Conservation (phyloP, 2,797 vertebrate genomes). For the Pseudomugil tenellus region DNA sequence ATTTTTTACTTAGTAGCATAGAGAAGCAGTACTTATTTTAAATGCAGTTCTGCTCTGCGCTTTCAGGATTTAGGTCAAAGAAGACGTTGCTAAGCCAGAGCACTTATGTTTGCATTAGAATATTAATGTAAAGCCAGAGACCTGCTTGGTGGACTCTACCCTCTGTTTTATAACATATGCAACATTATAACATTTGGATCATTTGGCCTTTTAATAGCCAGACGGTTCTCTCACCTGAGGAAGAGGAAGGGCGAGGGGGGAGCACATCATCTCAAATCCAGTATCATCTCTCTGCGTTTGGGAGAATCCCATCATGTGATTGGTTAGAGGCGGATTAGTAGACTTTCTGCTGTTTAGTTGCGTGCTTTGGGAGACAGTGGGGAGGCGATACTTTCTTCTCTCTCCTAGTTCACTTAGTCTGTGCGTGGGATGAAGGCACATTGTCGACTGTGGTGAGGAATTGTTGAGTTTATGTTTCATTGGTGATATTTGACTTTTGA, state of each 20-base stretch:
- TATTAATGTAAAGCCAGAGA: conserved; percentile 51
- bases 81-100: conserved; percentile 45
- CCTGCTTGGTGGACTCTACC: conserved; percentile 30
- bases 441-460: conserved; percentile 63
- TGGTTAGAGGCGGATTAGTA: conserved; percentile 68
- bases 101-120: conserved; percentile 56
- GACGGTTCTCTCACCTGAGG: conserved; percentile 58
- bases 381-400: conserved; percentile 41
- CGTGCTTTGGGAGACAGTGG: conserved; percentile 31
- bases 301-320: conserved; percentile 47
- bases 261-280: conserved; percentile 40
- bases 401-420: conserved; percentile 59
- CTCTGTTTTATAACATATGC: neutral
- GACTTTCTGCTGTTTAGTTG: conserved; percentile 56
- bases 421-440: conserved; percentile 41
- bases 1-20: neutral
- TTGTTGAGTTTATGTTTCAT: conserved; percentile 15
- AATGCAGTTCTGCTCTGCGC: conserved; percentile 18
- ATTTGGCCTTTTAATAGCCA: conserved; percentile 25
- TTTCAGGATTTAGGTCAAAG: conserved; percentile 54
- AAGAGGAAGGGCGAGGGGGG: conserved; percentile 7
- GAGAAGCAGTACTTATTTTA: conserved; percentile 8
- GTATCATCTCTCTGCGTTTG: conserved; percentile 25
- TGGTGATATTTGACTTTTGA: conserved; percentile 10
- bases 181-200: neutral